Evolutionary conservation across 2,113 vertebrate genomes (phyloP).

Genomic region (Cyprinus carpio): DNA sequence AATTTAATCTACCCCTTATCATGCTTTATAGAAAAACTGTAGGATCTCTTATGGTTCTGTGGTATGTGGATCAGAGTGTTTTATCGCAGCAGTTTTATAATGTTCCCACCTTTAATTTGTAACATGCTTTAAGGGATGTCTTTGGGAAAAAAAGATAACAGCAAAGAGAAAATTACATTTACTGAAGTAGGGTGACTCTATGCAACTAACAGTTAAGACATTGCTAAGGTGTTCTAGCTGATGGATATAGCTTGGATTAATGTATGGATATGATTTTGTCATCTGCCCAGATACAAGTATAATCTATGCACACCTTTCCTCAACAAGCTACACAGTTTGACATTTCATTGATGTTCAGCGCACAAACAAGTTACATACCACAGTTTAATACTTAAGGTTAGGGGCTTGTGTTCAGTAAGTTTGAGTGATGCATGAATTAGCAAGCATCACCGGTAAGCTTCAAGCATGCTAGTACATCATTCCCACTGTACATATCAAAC

Average conservation of each 20-base stretch:
- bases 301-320: too few species aligned
- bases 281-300: too few species aligned
- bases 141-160: neutral
- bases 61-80: neutral
- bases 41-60: slow-evolving; percentile 29
- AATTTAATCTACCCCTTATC: slow-evolving; percentile 39
- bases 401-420: too few species aligned
- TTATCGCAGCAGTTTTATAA: neutral
- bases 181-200: neutral
- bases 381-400: too few species aligned
- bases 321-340: too few species aligned
- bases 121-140: neutral
- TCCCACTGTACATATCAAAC: neutral
- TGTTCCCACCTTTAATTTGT: neutral
- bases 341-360: too few species aligned
- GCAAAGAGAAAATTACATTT: neutral
- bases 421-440: too few species aligned
- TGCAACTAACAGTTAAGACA: neutral
- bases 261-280: neutral
- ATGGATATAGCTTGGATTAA: neutral
- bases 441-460: too few species aligned
- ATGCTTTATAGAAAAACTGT: neutral
- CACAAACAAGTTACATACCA: too few species aligned
- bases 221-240: neutral
- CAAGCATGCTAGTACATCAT: too few species aligned